Conservation (phyloP, 2,113 vertebrate species). For the Xenus cinereus region DNA sequence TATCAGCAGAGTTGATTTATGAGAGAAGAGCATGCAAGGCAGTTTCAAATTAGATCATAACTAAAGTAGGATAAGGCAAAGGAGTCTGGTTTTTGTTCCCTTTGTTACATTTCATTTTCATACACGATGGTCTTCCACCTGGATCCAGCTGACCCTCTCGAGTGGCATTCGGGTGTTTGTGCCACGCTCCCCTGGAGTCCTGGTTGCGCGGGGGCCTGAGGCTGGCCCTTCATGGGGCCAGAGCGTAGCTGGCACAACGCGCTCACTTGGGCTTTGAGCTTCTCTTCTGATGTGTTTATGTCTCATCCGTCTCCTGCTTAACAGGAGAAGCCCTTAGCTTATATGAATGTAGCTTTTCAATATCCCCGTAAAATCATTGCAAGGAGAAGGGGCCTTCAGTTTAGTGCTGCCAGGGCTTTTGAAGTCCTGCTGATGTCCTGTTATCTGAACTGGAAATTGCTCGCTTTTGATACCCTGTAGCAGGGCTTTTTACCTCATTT, state of each 20-base stretch:
- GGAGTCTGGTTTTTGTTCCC: not conserved
- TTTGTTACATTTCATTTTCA: not conserved
- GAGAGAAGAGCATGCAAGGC: not conserved
- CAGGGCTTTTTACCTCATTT: not conserved
- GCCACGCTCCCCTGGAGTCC: not conserved
- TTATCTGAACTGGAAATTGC: not conserved
- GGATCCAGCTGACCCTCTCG: not conserved
- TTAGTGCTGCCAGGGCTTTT: not conserved
- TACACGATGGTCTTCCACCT: not conserved
- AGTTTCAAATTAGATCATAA: not conserved
- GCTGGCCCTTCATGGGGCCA: not conserved
- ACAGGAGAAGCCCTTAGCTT: not conserved
- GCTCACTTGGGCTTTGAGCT: not conserved
- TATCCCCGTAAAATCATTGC: not conserved
- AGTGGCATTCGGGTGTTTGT: not conserved
- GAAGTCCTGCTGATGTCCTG: not conserved
- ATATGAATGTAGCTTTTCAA: not conserved
- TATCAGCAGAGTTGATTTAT: not conserved
- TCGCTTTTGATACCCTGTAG: not conserved
- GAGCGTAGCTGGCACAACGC: not conserved
- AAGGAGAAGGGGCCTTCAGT: not conserved
- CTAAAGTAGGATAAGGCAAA: not conserved
- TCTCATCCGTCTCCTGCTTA: not conserved
- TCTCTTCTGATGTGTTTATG: not conserved
- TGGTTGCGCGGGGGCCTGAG: accelerated